Evolutionary conservation across 2,888 invertebrate species (phyloP), one percentile per base, ranked within the genome.

Genomic region (Adineta ricciae): DNA sequence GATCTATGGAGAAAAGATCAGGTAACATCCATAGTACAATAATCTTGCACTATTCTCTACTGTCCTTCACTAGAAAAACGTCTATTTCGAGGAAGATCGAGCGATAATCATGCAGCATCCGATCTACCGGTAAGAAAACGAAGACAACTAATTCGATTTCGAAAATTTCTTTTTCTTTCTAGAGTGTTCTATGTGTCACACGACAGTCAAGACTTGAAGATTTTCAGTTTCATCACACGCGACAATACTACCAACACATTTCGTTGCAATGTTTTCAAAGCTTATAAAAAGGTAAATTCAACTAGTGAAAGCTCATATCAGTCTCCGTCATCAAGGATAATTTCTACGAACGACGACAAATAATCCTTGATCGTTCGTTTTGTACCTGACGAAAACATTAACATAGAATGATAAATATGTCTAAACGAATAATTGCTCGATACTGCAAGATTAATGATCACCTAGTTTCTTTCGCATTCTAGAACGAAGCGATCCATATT

Each of bases 181-280:
- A 95, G 98, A 92, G 97, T 99, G 92, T 99, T 99, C 92, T 99
- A 98, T 93, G 98, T 99, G 88, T 97, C 97, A 72, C 99, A 99
- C 92, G 99, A 99, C 92, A 95, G 94, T 90, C 96, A 95, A 88
- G 98, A 99, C 92, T 93, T 98, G 91, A 98, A 99, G 92, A 98
- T 99, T 90, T 99, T 98, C 93, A 97, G 97, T 89, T 99, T 98
- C 92, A 99, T 99, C 89, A 97, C 97, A 84, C 92, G 98, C 89
- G 98, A 99, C 91, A 96, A 96, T 87, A 94, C 95, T 88, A 95
- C 95, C 88, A 97, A 97, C 91, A 94, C 95, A 86, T 99, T 99
- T 92, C 97, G 96, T 91, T 99, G 98, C 92, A 96, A 96, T 91
- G 99, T 99, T 88, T 99, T 98, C 93, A 99, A 99, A 92, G 96